Base-by-base conservation (phyloP, 2,888 invertebrate species). In the Chrysodeixis includens region DNA sequence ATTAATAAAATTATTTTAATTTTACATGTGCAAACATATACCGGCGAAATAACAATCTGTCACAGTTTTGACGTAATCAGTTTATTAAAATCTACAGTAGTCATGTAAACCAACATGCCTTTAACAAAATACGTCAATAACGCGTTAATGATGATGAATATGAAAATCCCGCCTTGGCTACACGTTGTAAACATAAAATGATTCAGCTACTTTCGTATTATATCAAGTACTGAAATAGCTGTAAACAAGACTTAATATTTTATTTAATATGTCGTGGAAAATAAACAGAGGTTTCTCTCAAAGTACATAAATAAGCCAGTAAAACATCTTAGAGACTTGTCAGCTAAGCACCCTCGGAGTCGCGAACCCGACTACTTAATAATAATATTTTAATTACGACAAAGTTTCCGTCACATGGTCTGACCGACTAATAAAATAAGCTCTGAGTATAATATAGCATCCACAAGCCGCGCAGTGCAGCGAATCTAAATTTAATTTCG, bases 1-100 rank as follows among this genome's bases (percentile, higher is more conserved):
- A 90, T 90, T 90, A 89, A 88, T 89, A 80, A 84, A 87, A 89
- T 90, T 87, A 89, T 88, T 88, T 88, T 79, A 85, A 89, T 87
- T 86, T 85, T 74, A 81, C 81, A 79, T 81, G 73, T 73, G 66
- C 74, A 79, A 82, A 81, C 71, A 79, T 78, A 32, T 9, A 30
- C 20, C 32, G 30, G 18, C 58, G 79, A 74, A 78, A 79, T 82
- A 82, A 79, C 81, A 85, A 84, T 83, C 81, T 81, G 81, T 84
- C 83, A 83, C 70, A 72, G 73, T 75, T 81, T 54, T 62, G 71
- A 73, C 69, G 58, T 81, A 79, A 79, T 78, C 54, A 68, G 72
- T 67, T 74, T 71, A 70, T 60, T 68, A 65, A 68, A 69, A 64
- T 46, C 54, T 56, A 60, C 40, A 59, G 46, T 54, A 71, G 69